Conservation (phyloP, 2,797 vertebrate species). For the Gymnocypris eckloni region DNA sequence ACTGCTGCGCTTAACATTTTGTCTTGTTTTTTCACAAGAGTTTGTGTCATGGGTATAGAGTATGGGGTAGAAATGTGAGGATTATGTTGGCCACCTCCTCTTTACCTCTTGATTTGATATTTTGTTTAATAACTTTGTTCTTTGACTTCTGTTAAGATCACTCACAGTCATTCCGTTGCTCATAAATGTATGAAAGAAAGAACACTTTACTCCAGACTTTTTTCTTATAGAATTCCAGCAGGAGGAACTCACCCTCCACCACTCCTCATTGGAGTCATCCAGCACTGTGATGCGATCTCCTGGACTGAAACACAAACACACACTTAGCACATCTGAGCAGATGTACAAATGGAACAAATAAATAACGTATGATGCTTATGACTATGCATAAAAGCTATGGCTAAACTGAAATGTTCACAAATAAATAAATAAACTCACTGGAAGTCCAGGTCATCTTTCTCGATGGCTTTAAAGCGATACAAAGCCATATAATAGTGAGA, state of each 20-base stretch:
- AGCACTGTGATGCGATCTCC: slow-evolving; percentile 95
- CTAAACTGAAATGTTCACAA: not conserved
- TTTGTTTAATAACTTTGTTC: too few relatives aligned
- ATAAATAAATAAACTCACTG: slow-evolving; percentile 81
- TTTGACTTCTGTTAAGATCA: not conserved
- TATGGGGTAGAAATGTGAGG: too few relatives aligned
- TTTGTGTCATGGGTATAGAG: too few relatives aligned
- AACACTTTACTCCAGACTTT: not conserved
- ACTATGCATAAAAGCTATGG: not conserved
- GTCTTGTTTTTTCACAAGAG: too few relatives aligned
- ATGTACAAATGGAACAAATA: not conserved
- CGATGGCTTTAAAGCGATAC: slow-evolving; percentile 92
- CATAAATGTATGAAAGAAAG: not conserved
- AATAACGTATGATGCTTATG: not conserved
- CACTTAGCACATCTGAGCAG: not conserved
- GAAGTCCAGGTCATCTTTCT: slow-evolving; percentile 94
- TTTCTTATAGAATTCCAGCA: too few relatives aligned
- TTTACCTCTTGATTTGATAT: too few relatives aligned
- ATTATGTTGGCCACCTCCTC: too few relatives aligned
- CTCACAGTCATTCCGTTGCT: not conserved
- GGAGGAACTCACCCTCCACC: slow-evolving; percentile 78
- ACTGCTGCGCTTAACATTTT: too few relatives aligned
- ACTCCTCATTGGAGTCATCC: slow-evolving; percentile 97
- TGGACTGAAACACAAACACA: slow-evolving; percentile 76
- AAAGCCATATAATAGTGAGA: slow-evolving; percentile 93